Evolutionary conservation across 2,113 vertebrate species (phyloP).

Genomic region (Ivindomyrus marchei): DNA sequence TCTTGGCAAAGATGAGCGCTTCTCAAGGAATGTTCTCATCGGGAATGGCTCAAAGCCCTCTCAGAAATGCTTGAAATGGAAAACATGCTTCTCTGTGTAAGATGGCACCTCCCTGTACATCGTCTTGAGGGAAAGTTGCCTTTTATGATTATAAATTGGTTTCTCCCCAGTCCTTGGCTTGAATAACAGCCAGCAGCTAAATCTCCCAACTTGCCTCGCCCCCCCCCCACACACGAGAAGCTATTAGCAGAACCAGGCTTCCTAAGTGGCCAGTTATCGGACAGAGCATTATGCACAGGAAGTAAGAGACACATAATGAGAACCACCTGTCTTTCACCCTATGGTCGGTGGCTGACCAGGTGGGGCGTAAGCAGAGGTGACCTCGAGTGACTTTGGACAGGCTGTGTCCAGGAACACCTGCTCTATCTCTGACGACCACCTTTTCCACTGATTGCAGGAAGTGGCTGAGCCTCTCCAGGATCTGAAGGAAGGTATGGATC

Average conservation of each 20-base stretch:
- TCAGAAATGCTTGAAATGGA: slow-evolving; percentile 27
- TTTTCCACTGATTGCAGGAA: slow-evolving; percentile 61
- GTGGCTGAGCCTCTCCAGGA: slow-evolving; percentile 93
- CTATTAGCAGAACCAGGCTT: background rate
- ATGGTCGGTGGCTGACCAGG: background rate
- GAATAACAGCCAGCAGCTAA: background rate
- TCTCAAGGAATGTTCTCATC: slow-evolving; percentile 37
- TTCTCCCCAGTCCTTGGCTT: background rate
- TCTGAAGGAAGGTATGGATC: slow-evolving; percentile 97
- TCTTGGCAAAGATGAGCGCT: background rate
- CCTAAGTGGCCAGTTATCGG: background rate
- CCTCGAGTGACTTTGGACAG: background rate
- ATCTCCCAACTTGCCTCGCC: background rate
- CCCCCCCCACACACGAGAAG: background rate
- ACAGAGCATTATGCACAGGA: background rate
- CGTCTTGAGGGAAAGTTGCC: background rate
- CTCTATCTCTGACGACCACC: slow-evolving; percentile 22
- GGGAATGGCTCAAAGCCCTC: slow-evolving; percentile 44
- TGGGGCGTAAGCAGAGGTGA: background rate
- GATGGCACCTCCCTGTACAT: slow-evolving; percentile 32
- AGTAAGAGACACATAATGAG: background rate
- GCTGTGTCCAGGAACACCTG: background rate
- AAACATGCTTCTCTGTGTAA: slow-evolving; percentile 26
- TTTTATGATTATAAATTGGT: slow-evolving; percentile 12
- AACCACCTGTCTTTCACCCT: background rate